Evolutionary conservation across 37 sponge, comb jelly and placozoan species (phyloP), one percentile per base, ranked within the genome.

Genomic region (Beroe ovata): DNA sequence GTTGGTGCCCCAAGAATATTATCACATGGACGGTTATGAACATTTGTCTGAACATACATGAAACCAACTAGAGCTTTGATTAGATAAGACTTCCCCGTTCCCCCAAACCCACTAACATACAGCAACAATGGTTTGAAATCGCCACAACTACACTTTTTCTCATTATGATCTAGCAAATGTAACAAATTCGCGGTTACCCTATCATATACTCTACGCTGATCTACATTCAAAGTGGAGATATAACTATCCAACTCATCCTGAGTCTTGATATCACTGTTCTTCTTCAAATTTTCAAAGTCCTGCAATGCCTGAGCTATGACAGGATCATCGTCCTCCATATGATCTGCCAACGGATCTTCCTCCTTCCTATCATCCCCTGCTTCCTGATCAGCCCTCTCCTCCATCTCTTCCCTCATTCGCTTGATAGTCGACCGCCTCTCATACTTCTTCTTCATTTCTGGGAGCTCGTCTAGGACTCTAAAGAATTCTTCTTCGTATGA

Each of bases 11-110:
- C 91, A 0, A 92, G 39, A 28, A 71, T 37, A 28, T 8, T 33
- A 34, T 64, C 39, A 36, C 20, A 36, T 25, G 25, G 35, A 33
- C 25, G 26, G 1, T 20, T 20, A 19, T 69, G 18, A 36, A 69
- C 25, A 25, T 35, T 8, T 69, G 4, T 34, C 8, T 29, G 38
- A 8, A 34, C 38, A 29, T 19, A 69, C 21, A 69, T 4, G 36
- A 36, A 69, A 8, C 71, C 71, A 14, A 90, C 91, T 21, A 47
- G 39, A n/a, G 93, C 66, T 14, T 77, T 40, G 41, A 93, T 93
- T 0, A 93, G 91, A 42, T 89, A 93, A 2, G 90, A 61, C 38
- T 93, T 93, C 19, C 93, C 93, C 14, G 91, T 84, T 0, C 93
- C 91, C 21, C 91, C 92, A 28, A 60, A 58, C 38, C 42, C 60